Evolutionary conservation across 2,888 invertebrate species (phyloP), one percentile per base, ranked within the genome.

Genomic region (Eupithecia dodoneata): DNA sequence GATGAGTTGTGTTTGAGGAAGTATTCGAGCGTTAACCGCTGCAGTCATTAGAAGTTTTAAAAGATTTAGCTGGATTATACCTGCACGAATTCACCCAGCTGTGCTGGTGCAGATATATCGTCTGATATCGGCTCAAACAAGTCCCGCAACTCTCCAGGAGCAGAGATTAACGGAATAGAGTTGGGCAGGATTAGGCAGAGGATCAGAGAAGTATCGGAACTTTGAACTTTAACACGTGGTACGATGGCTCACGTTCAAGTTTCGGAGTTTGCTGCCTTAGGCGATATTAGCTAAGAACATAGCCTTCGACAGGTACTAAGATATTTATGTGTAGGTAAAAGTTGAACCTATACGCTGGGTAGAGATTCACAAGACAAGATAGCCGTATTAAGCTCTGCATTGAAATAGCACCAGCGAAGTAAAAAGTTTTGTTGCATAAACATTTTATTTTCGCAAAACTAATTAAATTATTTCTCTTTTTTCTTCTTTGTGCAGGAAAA

Each of bases 81-180:
- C 13, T 13, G 2, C 5, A 44, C 18, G n/a, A 2, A 71, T 42
- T 63, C 9, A 30, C 15, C 85, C 81, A 75, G 71, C 75, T 65
- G 13, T 75, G 12, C 45, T 66, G 49, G 10, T 2, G 41, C 13
- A 41, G 42, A 44, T 41, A 81, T 84, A 82, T 83, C 78, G 83
- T 83, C 83, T 86, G 87, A 88, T 89, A 89, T 88, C 89, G 84
- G 86, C 83, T 85, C 85, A 84, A 87, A 88, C 86, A 88, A 88
- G 86, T 85, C 85, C 83, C 84, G 86, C 87, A 88, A 91, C 88
- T 89, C 85, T 83, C 85, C 84, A 83, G 86, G 85, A 87, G 85
- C 85, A 85, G 83, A 89, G 91, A 90, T 92, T 91, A 91, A 85
- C 75, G 82, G 85, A 87, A 88, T 87, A 90, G 89, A 90, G 87